Conservation (phyloP, 92 coral and sea anemone species). For the Porites evermanni region DNA sequence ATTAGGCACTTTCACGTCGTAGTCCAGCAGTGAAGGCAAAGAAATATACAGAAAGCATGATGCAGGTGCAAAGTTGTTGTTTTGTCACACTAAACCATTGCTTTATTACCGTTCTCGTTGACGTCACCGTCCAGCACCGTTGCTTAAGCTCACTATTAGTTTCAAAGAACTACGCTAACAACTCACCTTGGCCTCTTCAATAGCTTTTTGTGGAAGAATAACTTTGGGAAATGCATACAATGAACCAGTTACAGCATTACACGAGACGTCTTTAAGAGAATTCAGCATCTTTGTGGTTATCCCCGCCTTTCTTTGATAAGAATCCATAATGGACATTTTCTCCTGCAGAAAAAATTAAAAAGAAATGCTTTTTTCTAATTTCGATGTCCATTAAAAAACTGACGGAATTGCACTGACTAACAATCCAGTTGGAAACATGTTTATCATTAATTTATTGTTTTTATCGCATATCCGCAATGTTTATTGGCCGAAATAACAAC, state of each 20-base stretch:
- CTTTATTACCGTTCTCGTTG: too few species aligned
- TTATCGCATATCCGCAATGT: too few species aligned
- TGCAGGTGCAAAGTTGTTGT: too few species aligned
- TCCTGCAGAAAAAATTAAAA: slow-evolving; percentile 53
- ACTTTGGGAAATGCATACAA: slow-evolving; percentile 46
- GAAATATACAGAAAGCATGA: too few species aligned
- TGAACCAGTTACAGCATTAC: slow-evolving; percentile 79
- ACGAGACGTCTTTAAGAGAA: slow-evolving; percentile 75
- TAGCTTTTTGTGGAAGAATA: slow-evolving; percentile 78
- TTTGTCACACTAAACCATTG: too few species aligned
- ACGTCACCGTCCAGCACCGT: too few species aligned
- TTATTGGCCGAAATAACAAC: too few species aligned
- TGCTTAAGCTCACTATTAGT: too few species aligned
- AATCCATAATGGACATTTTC: slow-evolving; percentile 64
- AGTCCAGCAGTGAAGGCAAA: too few species aligned
- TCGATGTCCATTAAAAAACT: not conserved
- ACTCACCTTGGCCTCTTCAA: slow-evolving; percentile 78
- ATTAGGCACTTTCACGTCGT: too few species aligned
- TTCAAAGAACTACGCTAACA: not conserved
- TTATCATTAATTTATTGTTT: too few species aligned
- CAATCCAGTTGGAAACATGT: too few species aligned
- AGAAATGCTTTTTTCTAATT: not conserved
- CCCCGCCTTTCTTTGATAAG: slow-evolving; percentile 72
- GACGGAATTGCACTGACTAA: not conserved
- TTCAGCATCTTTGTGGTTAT: slow-evolving; percentile 70